Conservation (phyloP, 2,113 vertebrate species). For the Echinops telfairi region DNA sequence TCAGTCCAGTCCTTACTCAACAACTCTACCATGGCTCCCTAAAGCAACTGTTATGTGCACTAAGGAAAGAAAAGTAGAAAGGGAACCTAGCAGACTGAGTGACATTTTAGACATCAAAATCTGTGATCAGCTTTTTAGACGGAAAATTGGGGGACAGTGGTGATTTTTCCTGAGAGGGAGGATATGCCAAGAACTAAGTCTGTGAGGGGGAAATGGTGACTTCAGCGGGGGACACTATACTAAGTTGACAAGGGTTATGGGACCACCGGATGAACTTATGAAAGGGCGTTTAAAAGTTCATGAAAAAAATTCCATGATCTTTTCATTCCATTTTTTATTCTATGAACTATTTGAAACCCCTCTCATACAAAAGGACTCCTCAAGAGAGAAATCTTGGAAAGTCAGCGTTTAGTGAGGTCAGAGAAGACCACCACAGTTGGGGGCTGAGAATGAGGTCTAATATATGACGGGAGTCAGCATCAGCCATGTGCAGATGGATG, state of each 20-base stretch:
- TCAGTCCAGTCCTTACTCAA: too few species aligned
- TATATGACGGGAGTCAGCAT: background rate
- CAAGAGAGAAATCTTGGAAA: background rate
- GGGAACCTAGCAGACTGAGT: background rate
- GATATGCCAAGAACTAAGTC: background rate
- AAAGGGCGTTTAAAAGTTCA: background rate
- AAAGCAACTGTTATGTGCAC: background rate
- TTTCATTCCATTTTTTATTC: too few species aligned
- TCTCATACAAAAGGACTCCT: background rate
- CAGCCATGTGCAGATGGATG: constrained; percentile 3
- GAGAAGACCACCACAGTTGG: background rate
- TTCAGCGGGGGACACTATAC: background rate
- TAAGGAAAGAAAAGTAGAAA: background rate
- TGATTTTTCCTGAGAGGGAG: background rate
- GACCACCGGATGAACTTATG: background rate
- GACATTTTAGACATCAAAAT: background rate
- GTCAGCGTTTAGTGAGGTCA: background rate
- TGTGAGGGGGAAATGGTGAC: background rate
- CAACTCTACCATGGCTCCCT: too few species aligned
- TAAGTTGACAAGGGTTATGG: fast-evolving
- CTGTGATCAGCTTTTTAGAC: background rate
- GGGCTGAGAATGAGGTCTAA: background rate
- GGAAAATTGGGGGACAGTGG: background rate
- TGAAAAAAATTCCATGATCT: too few species aligned
- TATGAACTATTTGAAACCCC: too few species aligned